Conservation (phyloP, 2,888 invertebrate genomes). For the Macrophya alboannulata region DNA sequence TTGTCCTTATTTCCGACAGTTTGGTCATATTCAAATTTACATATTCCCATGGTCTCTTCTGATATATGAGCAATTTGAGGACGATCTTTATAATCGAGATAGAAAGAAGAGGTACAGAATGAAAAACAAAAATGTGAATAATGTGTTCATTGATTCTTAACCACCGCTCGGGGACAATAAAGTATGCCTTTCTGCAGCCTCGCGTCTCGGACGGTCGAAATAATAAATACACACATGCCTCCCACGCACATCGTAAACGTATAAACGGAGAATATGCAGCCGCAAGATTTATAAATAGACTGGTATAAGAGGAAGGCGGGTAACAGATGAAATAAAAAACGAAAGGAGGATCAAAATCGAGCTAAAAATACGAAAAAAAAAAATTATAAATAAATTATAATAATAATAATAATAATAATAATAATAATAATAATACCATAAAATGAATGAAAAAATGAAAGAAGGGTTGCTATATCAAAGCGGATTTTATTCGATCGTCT, state of each 20-base stretch:
- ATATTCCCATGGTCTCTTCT: too few relatives aligned
- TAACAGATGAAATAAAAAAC: background rate
- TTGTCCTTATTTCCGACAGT: too few relatives aligned
- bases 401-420: too few relatives aligned
- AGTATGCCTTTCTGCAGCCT: background rate
- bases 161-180: background rate
- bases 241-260: constrained; percentile 35
- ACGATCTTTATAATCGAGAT: too few relatives aligned
- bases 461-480: too few relatives aligned
- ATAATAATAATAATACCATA: too few relatives aligned
- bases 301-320: constrained; percentile 1
- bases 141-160: constrained; percentile 3
- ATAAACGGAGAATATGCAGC: constrained; percentile 40
- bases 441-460: too few relatives aligned
- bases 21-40: too few relatives aligned
- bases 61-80: too few relatives aligned
- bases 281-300: constrained; percentile 32
- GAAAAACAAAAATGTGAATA: background rate
- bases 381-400: too few relatives aligned
- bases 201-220: constrained; percentile 11
- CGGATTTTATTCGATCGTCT: too few relatives aligned
- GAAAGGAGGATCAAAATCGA: background rate
- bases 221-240: constrained; percentile 21
- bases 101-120: background rate
- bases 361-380: too few relatives aligned